Evolutionary conservation across 1,140 invertebrate genomes (phyloP), one percentile per base, ranked within the genome.

Genomic region (Tigriopus japonicus): DNA sequence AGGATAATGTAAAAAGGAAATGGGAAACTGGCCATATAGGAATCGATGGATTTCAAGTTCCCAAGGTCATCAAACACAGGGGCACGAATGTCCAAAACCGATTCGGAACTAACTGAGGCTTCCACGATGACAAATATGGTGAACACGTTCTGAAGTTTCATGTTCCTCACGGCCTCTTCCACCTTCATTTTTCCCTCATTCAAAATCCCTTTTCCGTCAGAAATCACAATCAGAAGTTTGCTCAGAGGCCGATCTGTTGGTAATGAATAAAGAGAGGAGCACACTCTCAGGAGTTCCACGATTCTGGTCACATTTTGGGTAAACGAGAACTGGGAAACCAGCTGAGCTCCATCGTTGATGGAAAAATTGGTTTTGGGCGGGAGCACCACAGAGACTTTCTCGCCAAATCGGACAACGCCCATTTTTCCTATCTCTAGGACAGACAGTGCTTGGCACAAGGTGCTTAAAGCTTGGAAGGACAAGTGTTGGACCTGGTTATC

Each of bases 1-100:
- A 98, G 76, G 65, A 98, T 86, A 21, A 98, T 78, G 71, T 98
- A 99, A 75, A 93, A 98, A n/a, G 93, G 92, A 70, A 99, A 98
- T 6, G 95, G 95, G 72, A 99, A 99, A 63, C 77, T 79, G 65
- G 96, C 91, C 77, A 98, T 82, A 70, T 97, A 97, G 13, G 80
- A 78, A 67, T 80, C 72, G 63, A 85, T 79, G 51, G 74, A 73
- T 43, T 76, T 67, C 12, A 79, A 66, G 74, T 84, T 74, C 63
- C 78, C 74, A 68, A 78, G 77, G n/a, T 65, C 62, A 51, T 70
- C 71, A 66, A 91, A 84, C 7, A 84, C 69, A 14, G 86, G 81
- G 66, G 81, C 77, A 64, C 81, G 78, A 63, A 96, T 89, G 68
- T 97, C 91, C 67, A 95, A 76, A 68, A 98, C 90, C 1, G 91